Evolutionary conservation across 2,888 invertebrate species (phyloP).

Genomic region (Standfussiana lucernea): DNA sequence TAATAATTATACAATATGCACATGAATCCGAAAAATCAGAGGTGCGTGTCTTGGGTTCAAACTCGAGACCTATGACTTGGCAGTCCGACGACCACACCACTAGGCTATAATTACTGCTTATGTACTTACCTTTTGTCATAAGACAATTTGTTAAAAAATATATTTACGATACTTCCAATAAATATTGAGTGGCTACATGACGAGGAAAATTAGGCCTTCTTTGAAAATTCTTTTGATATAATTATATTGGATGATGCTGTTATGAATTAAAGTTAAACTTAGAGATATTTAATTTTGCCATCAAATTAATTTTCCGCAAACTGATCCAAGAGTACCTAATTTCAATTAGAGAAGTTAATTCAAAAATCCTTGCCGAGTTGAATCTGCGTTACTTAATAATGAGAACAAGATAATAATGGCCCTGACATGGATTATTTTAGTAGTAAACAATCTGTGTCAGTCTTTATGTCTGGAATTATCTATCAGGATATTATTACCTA

Average conservation of each 20-base stretch:
- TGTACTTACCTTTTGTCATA: background rate
- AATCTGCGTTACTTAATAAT: slow-evolving; percentile 12
- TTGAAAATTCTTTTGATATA: background rate
- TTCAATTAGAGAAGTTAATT: background rate
- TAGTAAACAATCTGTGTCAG: slow-evolving; percentile 34
- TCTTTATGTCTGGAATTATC: background rate
- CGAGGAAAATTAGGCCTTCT: background rate
- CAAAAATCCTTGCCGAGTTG: background rate
- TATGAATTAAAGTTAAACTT: background rate
- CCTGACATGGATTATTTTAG: slow-evolving; percentile 35
- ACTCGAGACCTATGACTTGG: too few relatives aligned
- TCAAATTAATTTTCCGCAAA: background rate
- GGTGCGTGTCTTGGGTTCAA: too few relatives aligned
- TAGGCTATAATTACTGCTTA: too few relatives aligned
- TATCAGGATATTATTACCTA: slow-evolving; percentile 18
- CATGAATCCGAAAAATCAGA: too few relatives aligned
- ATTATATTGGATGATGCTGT: background rate
- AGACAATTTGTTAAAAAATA: background rate
- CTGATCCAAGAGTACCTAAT: background rate
- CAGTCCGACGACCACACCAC: too few relatives aligned
- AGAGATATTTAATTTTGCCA: background rate
- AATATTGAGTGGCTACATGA: background rate
- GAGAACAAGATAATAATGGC: slow-evolving; percentile 34
- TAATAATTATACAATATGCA: too few relatives aligned
- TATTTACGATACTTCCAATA: background rate